These are phyloP conservation scores for Cryptocephalus primarius DNA, from an alignment of 2,888 invertebrate genomes.

Conservation along the genomic window DNA sequence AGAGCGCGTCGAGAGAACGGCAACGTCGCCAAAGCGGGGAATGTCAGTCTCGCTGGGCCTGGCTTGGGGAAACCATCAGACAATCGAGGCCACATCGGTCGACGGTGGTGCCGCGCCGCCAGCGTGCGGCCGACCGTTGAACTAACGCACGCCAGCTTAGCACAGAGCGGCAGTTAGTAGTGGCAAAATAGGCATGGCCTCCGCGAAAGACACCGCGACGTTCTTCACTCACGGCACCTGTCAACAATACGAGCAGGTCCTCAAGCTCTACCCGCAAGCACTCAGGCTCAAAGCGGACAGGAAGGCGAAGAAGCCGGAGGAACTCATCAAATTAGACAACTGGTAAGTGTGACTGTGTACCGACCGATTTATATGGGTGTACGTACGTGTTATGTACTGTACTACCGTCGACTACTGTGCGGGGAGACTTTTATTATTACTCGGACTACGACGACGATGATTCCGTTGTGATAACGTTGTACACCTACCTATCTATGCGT, in stretches of 20 bases:
- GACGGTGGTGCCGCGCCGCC: conserved; percentile 23
- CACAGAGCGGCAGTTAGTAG: conserved; percentile 17
- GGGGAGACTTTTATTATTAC: too few relatives aligned
- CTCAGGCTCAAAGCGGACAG: conserved; percentile 81
- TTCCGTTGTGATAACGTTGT: too few relatives aligned
- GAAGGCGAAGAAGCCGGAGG: conserved; percentile 87
- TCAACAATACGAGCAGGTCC: conserved; percentile 76
- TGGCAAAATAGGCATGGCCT: conserved; percentile 26
- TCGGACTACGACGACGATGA: too few relatives aligned
- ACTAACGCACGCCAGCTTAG: conserved; percentile 22
- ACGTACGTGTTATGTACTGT: conserved; percentile 2
- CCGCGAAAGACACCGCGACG: conserved; percentile 67
- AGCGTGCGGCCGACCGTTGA: conserved; percentile 14
- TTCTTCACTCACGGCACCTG: conserved; percentile 87
- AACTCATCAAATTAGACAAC: conserved; percentile 87
- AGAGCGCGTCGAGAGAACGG: conserved; percentile 2
- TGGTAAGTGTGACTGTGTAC: conserved; percentile 61
- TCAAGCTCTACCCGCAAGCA: conserved; percentile 85
- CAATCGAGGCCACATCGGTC: conserved; percentile 25
- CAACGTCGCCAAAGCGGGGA: conserved; percentile 21
- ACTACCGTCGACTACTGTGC: background rate
- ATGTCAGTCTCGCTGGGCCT: conserved; percentile 35
- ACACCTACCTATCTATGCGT: too few relatives aligned
- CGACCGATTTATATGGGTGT: too few relatives aligned
- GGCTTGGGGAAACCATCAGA: conserved; percentile 32